Conservation (phyloP, 2,888 invertebrate genomes). For the Apamea sordens region DNA sequence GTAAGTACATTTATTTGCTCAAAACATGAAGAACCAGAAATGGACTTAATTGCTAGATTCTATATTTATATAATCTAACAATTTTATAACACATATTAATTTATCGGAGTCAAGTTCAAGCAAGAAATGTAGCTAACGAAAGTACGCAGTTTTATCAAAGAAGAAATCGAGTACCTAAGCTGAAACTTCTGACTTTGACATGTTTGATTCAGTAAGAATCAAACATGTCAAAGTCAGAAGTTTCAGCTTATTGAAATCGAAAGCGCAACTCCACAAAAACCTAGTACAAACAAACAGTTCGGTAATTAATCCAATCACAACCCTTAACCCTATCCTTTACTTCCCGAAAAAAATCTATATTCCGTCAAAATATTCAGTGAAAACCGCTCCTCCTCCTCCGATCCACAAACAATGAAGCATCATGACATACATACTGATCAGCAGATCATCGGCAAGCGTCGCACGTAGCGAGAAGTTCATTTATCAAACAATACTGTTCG, state of each 20-base stretch:
- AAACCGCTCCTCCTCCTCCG: slow-evolving; percentile 2
- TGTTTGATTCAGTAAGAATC: too few relatives aligned
- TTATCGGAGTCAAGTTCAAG: not conserved
- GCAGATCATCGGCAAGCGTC: slow-evolving; percentile 17
- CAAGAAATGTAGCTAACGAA: not conserved
- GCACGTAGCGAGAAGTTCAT: slow-evolving; percentile 44
- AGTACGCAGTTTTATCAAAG: not conserved
- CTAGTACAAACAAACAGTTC: not conserved
- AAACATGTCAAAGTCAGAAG: not conserved
- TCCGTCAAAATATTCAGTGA: not conserved
- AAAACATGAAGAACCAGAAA: not conserved
- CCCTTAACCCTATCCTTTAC: not conserved
- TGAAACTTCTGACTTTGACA: too few relatives aligned
- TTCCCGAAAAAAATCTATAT: slow-evolving; percentile 9
- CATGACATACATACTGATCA: slow-evolving; percentile 35
- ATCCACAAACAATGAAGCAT: slow-evolving; percentile 34
- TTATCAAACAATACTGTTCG: slow-evolving; percentile 46
- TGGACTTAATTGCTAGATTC: too few relatives aligned
- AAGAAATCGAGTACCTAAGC: too few relatives aligned
- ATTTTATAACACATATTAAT: not conserved
- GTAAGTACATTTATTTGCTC: not conserved
- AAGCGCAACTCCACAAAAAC: not conserved
- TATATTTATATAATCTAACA: too few relatives aligned
- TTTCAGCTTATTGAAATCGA: not conserved
- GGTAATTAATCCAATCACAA: not conserved